These are phyloP conservation scores for Limonius californicus DNA, from an alignment of 1,140 invertebrate species.

Conservation along the genomic window DNA sequence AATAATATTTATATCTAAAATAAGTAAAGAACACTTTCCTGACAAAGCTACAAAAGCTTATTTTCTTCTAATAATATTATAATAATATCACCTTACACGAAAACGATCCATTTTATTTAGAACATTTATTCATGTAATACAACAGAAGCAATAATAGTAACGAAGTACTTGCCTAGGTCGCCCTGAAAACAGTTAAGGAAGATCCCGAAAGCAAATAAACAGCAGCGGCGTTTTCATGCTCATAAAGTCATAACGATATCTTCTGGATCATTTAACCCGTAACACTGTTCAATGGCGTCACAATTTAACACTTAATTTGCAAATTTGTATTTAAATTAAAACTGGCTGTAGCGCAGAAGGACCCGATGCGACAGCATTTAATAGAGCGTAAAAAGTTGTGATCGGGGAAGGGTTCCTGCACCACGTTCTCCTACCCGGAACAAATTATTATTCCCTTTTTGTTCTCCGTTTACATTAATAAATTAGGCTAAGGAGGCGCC, in stretches of 20 bases:
- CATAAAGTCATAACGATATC: constrained; percentile 19
- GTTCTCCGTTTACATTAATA: constrained; percentile 3
- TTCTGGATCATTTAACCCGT: constrained; percentile 18
- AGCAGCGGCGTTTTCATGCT: not conserved
- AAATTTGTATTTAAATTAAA: constrained; percentile 24
- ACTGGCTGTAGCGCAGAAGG: constrained; percentile 3
- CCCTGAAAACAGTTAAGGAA: no score
- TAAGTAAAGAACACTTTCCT: no score
- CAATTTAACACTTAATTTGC: constrained; percentile 25
- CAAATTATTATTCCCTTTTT: constrained; percentile 3
- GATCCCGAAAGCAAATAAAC: no score
- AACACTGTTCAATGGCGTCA: constrained; percentile 24
- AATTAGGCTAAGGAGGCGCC: not conserved
- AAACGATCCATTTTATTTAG: no score
- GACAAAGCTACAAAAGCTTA: no score
- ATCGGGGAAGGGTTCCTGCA: not conserved
- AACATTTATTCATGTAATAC: no score
- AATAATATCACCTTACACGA: no score
- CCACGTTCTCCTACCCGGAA: not conserved
- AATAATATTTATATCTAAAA: no score
- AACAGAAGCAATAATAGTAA: no score
- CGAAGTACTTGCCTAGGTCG: no score
- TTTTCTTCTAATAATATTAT: no score
- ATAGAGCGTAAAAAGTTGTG: not conserved
- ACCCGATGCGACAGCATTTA: constrained; percentile 10